Percentiles rank a stretch among this genome's conserved stretches.
These are phyloP conservation scores for Acestrorhynchus altus DNA, from an alignment of 2,797 vertebrate species.

Conservation along the genomic window DNA sequence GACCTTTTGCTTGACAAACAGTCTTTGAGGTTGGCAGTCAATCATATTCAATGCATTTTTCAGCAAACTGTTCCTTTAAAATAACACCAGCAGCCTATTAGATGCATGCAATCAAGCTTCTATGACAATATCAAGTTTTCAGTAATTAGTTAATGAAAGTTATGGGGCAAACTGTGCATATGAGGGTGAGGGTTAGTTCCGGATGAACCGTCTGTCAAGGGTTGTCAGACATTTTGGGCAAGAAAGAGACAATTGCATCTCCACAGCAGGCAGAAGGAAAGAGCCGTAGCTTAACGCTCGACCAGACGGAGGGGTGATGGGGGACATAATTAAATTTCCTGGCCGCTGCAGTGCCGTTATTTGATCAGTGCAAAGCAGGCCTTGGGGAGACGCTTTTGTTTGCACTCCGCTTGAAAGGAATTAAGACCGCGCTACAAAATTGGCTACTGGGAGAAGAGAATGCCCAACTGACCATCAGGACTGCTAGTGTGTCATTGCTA, in stretches of 20 bases:
- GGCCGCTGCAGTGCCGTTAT: conserved; percentile 53
- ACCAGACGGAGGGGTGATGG: conserved; percentile 38
- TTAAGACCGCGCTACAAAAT: conserved; percentile 23
- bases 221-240: not conserved
- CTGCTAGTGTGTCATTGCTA: not conserved
- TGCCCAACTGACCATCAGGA: not conserved
- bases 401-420: conserved; percentile 42
- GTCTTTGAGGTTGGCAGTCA: no score
- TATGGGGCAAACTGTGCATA: not conserved
- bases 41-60: no score
- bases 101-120: conserved; percentile 42
- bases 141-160: conserved; percentile 6
- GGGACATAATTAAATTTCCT: conserved; percentile 58
- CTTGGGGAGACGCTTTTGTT: conserved; percentile 48
- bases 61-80: no score
- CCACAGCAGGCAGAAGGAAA: conserved; percentile 32
- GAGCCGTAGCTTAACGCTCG: conserved; percentile 12
- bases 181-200: not conserved
- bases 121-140: conserved; percentile 8
- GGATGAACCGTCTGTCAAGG: not conserved
- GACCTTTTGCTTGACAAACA: no score
- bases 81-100: conserved; percentile 34
- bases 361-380: conserved; percentile 54
- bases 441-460: conserved; percentile 3
- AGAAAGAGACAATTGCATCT: not conserved